Percentiles rank a stretch among this genome's conserved stretches.
phyloP scores from a whole-genome alignment of 2,888 invertebrate genomes.

The Drosophila vallismaia region DNA sequence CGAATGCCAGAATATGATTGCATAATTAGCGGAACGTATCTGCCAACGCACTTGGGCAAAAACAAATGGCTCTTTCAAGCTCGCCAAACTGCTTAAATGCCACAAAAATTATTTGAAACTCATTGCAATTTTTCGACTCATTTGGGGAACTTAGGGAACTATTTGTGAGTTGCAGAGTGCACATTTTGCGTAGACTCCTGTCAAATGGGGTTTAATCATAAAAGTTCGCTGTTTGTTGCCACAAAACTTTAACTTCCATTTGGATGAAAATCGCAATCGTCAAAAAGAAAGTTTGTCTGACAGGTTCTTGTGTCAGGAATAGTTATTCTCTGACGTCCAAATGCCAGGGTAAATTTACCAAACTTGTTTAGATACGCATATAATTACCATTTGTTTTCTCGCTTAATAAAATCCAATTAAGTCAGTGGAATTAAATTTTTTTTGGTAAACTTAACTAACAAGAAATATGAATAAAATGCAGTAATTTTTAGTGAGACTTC shows the following conservation, averaged over 20 bases:
- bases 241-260: slow-evolving; percentile 10
- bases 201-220: slow-evolving; percentile 22
- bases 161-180: slow-evolving; percentile 6
- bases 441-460: background rate
- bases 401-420: background rate
- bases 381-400: background rate
- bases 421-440: background rate
- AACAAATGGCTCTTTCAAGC: slow-evolving; percentile 16
- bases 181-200: background rate
- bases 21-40: slow-evolving; percentile 64
- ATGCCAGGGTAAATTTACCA: background rate
- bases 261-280: background rate
- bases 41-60: slow-evolving; percentile 11
- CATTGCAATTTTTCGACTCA: background rate
- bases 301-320: background rate
- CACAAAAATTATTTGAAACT: slow-evolving; percentile 1
- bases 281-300: slow-evolving; percentile 9
- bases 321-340: background rate
- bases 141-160: background rate
- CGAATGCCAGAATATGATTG: slow-evolving; percentile 52
- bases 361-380: background rate
- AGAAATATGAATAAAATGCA: background rate
- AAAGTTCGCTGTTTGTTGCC: slow-evolving; percentile 20
- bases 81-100: background rate
- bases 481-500: background rate